Base-by-base conservation (phyloP, 2,113 vertebrate species). In the Taurulus bubalis region DNA sequence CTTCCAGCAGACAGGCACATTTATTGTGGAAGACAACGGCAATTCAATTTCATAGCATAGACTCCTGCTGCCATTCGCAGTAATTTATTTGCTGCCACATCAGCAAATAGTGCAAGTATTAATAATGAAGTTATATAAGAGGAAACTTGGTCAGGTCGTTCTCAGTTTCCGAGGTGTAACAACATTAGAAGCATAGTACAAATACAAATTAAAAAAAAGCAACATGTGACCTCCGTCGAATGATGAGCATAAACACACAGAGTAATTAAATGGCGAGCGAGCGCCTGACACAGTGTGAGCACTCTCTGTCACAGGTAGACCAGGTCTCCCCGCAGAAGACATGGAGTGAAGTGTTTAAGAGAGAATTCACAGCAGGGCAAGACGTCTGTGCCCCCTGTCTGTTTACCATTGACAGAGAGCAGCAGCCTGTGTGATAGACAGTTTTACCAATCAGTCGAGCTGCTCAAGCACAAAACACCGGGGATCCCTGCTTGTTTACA, bases 361-460 rank as follows among this genome's bases (percentile, higher is more conserved):
- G 80, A 66, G 83, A 86, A 85, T 82, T 66, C 77, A 47, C 79
- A 67, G 79, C 79, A 53, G 80, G 75, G 80, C 75, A 64, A 45
- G 70, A 68, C 45, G 72, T 40, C 65, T 63, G 45, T 58, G 85
- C 85, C 85, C 78, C 77, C 28, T 70, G 88, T 85, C 85, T 91
- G 86, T 85, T 90, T 84, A 82, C 73, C 81, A 85, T 85, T 83
- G 87, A 88, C 75, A 75, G 85, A 63, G 88, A 75, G 89, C 91
- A 86, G 86, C 86, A 59, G 84, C 75, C 82, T 80, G 68, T 87
- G 82, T 93, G 91, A 93, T 91, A 76, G 89, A 84, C 90, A 91
- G 85, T 89, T 92, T 89, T 85, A 87, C 77, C 93, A 93, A 93
- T 93, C 91, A 93, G 92, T 89, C 32, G 42, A 89, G 85, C 90